phyloP scores from a whole-genome alignment of 2,113 vertebrate species.

The Coracopsis vasa region DNA sequence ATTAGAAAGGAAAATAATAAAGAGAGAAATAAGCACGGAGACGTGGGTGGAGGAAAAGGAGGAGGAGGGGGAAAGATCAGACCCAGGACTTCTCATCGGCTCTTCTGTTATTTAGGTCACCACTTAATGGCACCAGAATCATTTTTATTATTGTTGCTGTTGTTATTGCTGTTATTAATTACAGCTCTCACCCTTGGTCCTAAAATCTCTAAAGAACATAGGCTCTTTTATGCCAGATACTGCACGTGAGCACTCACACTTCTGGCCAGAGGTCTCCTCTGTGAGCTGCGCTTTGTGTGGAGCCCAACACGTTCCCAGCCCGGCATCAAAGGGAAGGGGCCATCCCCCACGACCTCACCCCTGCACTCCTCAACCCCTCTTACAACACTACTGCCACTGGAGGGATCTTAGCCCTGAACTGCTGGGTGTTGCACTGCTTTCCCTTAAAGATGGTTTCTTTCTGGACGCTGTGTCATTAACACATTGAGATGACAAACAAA shows the following conservation, averaged over 20 bases:
- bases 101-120: slow-evolving; percentile 32
- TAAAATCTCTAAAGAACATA: background rate
- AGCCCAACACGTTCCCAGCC: background rate
- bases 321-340: background rate
- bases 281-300: background rate
- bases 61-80: background rate
- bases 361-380: background rate
- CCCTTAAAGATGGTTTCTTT: background rate
- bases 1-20: slow-evolving; percentile 9
- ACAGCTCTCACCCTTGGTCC: background rate
- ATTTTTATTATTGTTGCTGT: background rate
- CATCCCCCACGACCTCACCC: background rate
- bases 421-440: background rate
- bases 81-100: background rate
- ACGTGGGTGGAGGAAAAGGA: background rate
- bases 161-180: background rate
- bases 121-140: background rate
- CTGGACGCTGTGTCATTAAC: background rate
- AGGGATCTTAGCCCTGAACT: background rate
- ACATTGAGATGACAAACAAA: background rate
- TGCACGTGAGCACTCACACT: background rate
- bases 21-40: background rate
- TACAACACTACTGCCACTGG: background rate
- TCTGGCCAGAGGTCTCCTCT: background rate
- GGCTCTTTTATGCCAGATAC: background rate